Percentiles rank a stretch among this genome's conserved stretches.
These are phyloP conservation scores for Melipona quadrifasciata DNA, from an alignment of 1,140 invertebrate species.

Conservation along the genomic window DNA sequence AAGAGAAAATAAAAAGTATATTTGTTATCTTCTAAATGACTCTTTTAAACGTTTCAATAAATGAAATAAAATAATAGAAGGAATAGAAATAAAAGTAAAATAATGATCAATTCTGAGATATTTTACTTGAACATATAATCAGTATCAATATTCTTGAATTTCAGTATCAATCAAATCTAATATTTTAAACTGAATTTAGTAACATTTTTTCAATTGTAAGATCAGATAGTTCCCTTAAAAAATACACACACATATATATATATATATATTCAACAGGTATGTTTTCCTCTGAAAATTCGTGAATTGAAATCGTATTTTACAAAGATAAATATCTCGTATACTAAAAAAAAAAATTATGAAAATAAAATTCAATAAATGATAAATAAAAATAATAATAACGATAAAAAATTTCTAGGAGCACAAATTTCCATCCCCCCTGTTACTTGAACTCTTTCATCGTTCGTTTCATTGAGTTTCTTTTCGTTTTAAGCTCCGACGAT, in stretches of 20 bases:
- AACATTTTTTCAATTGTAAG: neutral
- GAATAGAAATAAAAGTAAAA: too few relatives aligned
- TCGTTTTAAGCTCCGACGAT: neutral
- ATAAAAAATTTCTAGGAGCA: too few relatives aligned
- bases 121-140: too few relatives aligned
- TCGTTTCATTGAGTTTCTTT: neutral
- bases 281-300: neutral
- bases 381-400: too few relatives aligned
- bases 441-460: neutral
- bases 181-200: neutral
- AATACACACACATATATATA: too few relatives aligned
- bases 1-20: neutral
- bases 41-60: neutral
- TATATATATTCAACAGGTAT: neutral
- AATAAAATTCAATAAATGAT: too few relatives aligned
- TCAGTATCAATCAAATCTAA: neutral
- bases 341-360: neutral
- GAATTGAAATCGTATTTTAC: neutral
- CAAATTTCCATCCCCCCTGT: too few relatives aligned
- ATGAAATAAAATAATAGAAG: too few relatives aligned
- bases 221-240: neutral
- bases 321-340: neutral
- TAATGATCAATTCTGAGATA: too few relatives aligned
- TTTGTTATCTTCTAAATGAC: neutral
- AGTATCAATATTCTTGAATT: too few relatives aligned